A percentile compares a stretch with the other conserved stretches of the same genome.
Conservation (phyloP, 2,797 vertebrate species). For the Gambelia wislizenii region DNA sequence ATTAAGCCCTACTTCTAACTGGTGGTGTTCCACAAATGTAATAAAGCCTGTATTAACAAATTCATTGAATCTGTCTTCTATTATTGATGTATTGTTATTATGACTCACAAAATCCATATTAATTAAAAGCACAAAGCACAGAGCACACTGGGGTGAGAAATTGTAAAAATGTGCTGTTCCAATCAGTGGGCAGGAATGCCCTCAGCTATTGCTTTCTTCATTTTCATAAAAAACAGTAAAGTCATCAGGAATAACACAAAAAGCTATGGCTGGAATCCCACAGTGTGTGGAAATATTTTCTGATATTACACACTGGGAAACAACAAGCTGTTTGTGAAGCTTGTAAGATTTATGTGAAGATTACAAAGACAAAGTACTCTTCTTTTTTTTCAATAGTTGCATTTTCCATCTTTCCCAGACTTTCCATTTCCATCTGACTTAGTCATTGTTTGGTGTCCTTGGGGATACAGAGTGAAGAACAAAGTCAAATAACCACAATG, state of each 20-base stretch:
- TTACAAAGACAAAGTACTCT: constrained; percentile 65
- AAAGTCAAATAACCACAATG: constrained; percentile 38
- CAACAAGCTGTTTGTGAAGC: constrained; percentile 66
- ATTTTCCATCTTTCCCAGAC: constrained; percentile 67
- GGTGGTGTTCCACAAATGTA: not conserved
- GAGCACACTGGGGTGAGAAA: not conserved
- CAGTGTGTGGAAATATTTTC: constrained; percentile 65
- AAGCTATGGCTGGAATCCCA: constrained; percentile 46
- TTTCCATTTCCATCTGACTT: constrained; percentile 67
- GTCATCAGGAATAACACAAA: constrained; percentile 30
- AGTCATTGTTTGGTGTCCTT: constrained; percentile 60
- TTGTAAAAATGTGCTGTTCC: not conserved
- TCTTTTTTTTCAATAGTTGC: constrained; percentile 49
- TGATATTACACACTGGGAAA: constrained; percentile 62
- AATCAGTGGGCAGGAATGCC: not conserved
- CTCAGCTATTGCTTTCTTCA: constrained; percentile 29
- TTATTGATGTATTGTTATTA: not conserved
- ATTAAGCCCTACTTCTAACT: not conserved
- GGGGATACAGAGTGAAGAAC: constrained; percentile 39
- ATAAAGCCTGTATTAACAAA: not conserved
- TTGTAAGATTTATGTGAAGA: constrained; percentile 57
- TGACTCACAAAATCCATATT: constrained; percentile 3
- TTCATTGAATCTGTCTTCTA: not conserved
- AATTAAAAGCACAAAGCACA: not conserved
- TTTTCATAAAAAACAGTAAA: constrained; percentile 57